phyloP scores from a whole-genome alignment of 2,797 vertebrate species.

The Limnodromus scolopaceus region DNA sequence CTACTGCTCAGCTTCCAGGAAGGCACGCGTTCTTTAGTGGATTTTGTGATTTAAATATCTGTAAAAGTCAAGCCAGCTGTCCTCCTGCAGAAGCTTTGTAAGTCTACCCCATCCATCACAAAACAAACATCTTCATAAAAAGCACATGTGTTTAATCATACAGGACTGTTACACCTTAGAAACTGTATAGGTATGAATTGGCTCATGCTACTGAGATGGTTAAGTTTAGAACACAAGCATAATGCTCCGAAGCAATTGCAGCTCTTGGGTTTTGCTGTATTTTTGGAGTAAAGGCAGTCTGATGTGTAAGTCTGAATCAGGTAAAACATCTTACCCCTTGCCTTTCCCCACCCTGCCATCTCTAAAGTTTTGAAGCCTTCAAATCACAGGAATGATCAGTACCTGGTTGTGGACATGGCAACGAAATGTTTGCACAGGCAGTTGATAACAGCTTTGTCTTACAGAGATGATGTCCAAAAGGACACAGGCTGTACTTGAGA shows the following conservation, averaged over 20 bases:
- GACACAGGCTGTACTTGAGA: not conserved
- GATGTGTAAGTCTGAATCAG: not conserved
- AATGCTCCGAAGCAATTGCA: not conserved
- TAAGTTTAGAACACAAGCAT: not conserved
- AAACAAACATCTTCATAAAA: not conserved
- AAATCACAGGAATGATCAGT: fast-evolving
- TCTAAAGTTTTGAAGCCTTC: not conserved
- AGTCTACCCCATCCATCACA: not conserved
- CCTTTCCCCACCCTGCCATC: not conserved
- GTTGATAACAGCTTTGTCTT: not conserved
- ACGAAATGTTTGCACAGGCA: not conserved
- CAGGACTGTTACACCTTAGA: not conserved
- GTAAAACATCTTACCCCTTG: not conserved
- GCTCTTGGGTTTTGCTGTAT: not conserved
- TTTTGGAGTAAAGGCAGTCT: not conserved
- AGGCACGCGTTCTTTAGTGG: not conserved
- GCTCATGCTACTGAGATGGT: not conserved
- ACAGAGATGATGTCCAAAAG: not conserved
- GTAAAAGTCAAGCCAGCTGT: not conserved
- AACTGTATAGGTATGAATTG: not conserved
- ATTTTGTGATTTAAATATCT: not conserved
- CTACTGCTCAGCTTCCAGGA: not conserved
- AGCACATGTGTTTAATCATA: not conserved
- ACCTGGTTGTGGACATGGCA: not conserved
- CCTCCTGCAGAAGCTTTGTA: not conserved